Evolutionary conservation across 1,140 invertebrate genomes (phyloP), one percentile per base, ranked within the genome.

Genomic region (Drosophila watanabei): DNA sequence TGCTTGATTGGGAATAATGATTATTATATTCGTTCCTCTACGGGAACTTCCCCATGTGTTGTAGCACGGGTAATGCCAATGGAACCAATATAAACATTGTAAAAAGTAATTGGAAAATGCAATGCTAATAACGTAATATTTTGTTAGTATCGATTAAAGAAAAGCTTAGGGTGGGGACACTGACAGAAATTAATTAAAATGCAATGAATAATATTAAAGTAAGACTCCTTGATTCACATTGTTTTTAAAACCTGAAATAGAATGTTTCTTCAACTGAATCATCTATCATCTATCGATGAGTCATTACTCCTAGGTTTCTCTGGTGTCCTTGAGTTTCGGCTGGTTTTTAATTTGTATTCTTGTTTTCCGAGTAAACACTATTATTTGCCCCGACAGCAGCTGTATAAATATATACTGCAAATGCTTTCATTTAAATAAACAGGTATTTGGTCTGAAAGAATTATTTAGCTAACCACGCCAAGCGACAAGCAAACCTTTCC

Each of bases 331-430:
- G 35, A 16, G 37, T 45, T 68, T 48, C 7, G 52, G 35, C 69
- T 52, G 51, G 16, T 49, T 37, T 51, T 43, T 30, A 37, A 59
- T 60, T 49, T 45, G n/a, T 33, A 51, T 39, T 52, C 35, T 68
- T 43, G 14, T 43, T 30, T 54, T 16, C 33, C 10, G 41, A 20
- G 45, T 41, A 72, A 72, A 73, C 20, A 59, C 6, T 58, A 16
- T 33, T 71, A 32, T 72, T 48, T 16, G 24, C 11, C 11, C 13
- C 11, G 43, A 18, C 28, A 58, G 14, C 68, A 73, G 68, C 70
- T 73, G 68, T 2, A 20, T 60, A 72, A 73, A 72, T 73, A 72
- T 73, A 72, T 51, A 24, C 35, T 4, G 24, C 20, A 60, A 72
- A 43, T 71, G 35, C n/a, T 59, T 41, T 59, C 51, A 49, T 41